Conservation (phyloP, 2,113 vertebrate species). For the Hiodon tergisus region DNA sequence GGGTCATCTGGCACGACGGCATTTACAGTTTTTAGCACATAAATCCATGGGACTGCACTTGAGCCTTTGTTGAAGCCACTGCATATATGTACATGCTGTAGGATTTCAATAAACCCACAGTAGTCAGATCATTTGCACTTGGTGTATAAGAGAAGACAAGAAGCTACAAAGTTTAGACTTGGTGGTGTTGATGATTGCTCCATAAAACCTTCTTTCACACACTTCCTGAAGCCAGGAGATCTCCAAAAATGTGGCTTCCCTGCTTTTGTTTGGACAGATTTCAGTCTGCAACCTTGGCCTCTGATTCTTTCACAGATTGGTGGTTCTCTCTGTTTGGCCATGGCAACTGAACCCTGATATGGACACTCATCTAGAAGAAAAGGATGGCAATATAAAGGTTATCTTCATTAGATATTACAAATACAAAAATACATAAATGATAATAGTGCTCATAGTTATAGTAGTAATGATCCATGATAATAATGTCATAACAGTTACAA, state of each 20-base stretch:
- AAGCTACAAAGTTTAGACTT: conserved; percentile 35
- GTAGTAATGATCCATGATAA: too few relatives aligned
- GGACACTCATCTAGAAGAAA: not conserved
- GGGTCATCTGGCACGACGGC: conserved; percentile 14
- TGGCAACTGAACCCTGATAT: conserved; percentile 28
- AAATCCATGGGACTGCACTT: not conserved
- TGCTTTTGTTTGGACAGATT: too few relatives aligned
- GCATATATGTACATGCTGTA: too few relatives aligned
- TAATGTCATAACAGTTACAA: too few relatives aligned
- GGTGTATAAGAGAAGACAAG: not conserved
- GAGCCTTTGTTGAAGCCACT: too few relatives aligned
- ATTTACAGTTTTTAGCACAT: not conserved
- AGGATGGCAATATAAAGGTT: not conserved
- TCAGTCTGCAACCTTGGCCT: conserved; percentile 27
- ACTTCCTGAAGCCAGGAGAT: not conserved
- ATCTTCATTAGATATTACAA: not conserved
- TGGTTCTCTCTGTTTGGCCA: conserved; percentile 24
- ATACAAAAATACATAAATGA: not conserved
- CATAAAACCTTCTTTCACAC: conserved; percentile 30
- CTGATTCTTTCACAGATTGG: conserved; percentile 25
- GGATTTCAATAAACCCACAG: too few relatives aligned
- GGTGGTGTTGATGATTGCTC: conserved; percentile 29
- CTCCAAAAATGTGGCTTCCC: not conserved
- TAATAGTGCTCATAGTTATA: conserved; percentile 4
- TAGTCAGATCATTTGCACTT: too few relatives aligned